Evolutionary conservation across 1,140 invertebrate genomes (phyloP), one percentile per base, ranked within the genome.

Genomic region (Drosophila parabipectinata): DNA sequence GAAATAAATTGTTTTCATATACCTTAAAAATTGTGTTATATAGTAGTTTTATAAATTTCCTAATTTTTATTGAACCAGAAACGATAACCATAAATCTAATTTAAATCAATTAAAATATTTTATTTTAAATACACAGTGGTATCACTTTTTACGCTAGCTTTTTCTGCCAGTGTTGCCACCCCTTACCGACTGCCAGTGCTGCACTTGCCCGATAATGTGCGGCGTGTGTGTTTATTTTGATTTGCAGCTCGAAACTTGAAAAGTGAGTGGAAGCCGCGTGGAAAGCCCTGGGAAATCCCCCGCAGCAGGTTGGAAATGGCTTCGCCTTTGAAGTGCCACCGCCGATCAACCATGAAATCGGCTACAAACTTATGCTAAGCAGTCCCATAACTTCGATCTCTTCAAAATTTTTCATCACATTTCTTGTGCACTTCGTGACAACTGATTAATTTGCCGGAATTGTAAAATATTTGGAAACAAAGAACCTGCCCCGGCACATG

Each of bases 201-300:
- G 83, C 83, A 87, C 83, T 88, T 88, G 80, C 69, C 82, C 69
- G 82, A 85, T 87, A 85, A 87, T 88, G 78, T 76, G 82, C 41
- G 56, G 45, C 69, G 69, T 82, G 83, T 85, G 82, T 87, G 82
- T 87, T 85, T 85, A 87, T 85, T 85, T 64, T 85, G 74, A 83
- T 84, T 84, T 68, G 41, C 66, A 67, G 59, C 76, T 55, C 66
- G 60, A 37, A 57, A 55, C 60, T 39, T 32, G 21, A 21, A 47
- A 47, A 47, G 44, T 10, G 15, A 47, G 18, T 10, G 24, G 51
- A 14, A 44, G 14, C 41, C n/a, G 5, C 15, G n/a, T 18, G 51
- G 30, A 53, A 18, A 12, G 14, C 15, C 37, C 30, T 21, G 10
- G n/a, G n/a, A 7, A 12, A 26, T 12, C 3, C 50, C 50, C 26